Conservation (phyloP, 2,888 invertebrate species). For the Anarsia innoxiella region DNA sequence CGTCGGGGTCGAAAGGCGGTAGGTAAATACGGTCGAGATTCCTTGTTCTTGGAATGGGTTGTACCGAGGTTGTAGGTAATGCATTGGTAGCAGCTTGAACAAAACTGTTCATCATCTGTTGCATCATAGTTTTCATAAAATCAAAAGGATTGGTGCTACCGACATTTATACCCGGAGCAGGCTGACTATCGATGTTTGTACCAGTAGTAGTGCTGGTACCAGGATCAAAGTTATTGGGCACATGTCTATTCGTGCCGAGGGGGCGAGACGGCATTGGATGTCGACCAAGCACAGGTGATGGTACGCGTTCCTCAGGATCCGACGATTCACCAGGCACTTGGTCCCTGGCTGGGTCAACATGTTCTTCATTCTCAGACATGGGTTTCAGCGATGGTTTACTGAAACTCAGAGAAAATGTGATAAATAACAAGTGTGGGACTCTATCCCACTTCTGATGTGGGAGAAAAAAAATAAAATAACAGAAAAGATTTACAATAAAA, state of each 20-base stretch:
- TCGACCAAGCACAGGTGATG: too few species aligned
- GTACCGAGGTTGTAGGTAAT: neutral
- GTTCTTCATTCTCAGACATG: neutral
- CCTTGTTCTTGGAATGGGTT: conserved; percentile 1
- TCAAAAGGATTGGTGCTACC: conserved; percentile 1
- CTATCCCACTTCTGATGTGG: too few species aligned
- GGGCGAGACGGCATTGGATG: too few species aligned
- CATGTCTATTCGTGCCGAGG: too few species aligned
- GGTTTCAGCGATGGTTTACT: too few species aligned
- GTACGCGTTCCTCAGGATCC: too few species aligned
- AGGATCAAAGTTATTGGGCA: too few species aligned
- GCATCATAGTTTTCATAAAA: conserved; percentile 8
- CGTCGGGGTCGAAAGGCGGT: conserved; percentile 14
- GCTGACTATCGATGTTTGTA: too few species aligned
- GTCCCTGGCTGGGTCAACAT: neutral
- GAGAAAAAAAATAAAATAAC: too few species aligned
- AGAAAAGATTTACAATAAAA: too few species aligned
- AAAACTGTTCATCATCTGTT: conserved; percentile 2
- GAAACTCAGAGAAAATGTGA: too few species aligned
- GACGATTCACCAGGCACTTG: neutral
- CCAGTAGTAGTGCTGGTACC: neutral
- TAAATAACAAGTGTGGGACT: too few species aligned
- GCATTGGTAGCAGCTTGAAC: neutral
- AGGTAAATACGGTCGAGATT: conserved; percentile 16
- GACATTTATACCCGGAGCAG: neutral